phyloP scores from a whole-genome alignment of 2,888 invertebrate genomes.

The Epinotia ramella region DNA sequence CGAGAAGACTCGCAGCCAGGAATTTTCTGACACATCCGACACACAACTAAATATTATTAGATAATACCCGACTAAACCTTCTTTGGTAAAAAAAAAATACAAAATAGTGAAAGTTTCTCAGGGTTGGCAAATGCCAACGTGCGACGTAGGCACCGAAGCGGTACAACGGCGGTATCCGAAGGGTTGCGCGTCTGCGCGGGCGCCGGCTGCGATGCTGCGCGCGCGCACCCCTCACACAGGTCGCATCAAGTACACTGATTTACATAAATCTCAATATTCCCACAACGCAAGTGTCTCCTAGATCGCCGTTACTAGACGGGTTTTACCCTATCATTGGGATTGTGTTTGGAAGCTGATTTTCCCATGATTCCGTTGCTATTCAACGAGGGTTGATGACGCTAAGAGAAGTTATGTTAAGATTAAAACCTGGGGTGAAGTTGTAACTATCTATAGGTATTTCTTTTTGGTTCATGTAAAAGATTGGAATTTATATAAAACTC shows the following conservation, averaged over 20 bases:
- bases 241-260: slow-evolving; percentile 74
- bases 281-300: slow-evolving; percentile 50
- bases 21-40: too few species aligned
- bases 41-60: too few species aligned
- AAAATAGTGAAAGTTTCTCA: too few species aligned
- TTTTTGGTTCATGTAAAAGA: not conserved
- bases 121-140: too few species aligned
- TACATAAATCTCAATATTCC: slow-evolving; percentile 68
- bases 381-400: slow-evolving; percentile 1
- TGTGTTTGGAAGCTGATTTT: slow-evolving; percentile 20
- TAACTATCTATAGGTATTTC: not conserved
- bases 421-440: not conserved
- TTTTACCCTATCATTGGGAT: slow-evolving; percentile 29
- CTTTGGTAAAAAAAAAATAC: too few species aligned
- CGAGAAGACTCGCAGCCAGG: too few species aligned
- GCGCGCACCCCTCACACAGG: slow-evolving; percentile 67
- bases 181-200: slow-evolving; percentile 20
- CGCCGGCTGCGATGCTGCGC: slow-evolving; percentile 51
- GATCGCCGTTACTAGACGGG: slow-evolving; percentile 24
- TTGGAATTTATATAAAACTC: not conserved
- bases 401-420: not conserved
- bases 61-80: too few species aligned
- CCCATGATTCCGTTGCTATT: slow-evolving; percentile 24
- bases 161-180: not conserved
- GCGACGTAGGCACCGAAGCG: not conserved